Base-by-base conservation (phyloP, 2,888 invertebrate species). In the Linnaemya tessellans region DNA sequence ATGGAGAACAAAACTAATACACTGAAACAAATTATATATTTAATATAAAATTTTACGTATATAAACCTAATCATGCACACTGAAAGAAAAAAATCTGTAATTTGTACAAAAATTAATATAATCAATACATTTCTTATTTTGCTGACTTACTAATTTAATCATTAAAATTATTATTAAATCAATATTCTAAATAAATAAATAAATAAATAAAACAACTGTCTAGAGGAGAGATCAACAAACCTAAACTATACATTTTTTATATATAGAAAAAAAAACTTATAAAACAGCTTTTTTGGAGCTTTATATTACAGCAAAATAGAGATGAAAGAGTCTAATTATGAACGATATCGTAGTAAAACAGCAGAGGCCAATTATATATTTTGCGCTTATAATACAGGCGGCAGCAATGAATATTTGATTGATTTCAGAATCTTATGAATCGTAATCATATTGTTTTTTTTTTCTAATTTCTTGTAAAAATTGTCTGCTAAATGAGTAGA, bases 321-420 rank as follows among this genome's bases (percentile, higher is more conserved):
- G 18, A 58, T 65, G 65, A 67, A 58, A 56, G 20, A 79, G 56
- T 41, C 62, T 54, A 22, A 30, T 35, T 60, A 25, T 62, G 64
- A 73, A 65, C 25, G 58, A 78, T 65, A 58, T 51, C 51, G 54
- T 56, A 43, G 70, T 51, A 58, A 13, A 78, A 64, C 65, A 82
- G 85, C 85, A 71, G 25, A 82, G 79, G 85, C 79, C 82, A 85
- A 85, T 77, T 83, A 51, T 20, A 49, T 78, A 15, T 51, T 75
- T 80, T 80, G 85, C 79, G 82, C 82, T 82, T 85, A 82, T 85
- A 46, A 46, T 85, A 85, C 82, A 85, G 85, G 82, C 85, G 85
- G 82, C 85, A 82, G 79, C 82, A 82, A 71, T 85, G 79, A 80
- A 51, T 46, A 22, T 49, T 73, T 54, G 22, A 71, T 68, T 68